Evolutionary conservation across 2,113 vertebrate species (phyloP).

Genomic region (Coracopsis vasa): DNA sequence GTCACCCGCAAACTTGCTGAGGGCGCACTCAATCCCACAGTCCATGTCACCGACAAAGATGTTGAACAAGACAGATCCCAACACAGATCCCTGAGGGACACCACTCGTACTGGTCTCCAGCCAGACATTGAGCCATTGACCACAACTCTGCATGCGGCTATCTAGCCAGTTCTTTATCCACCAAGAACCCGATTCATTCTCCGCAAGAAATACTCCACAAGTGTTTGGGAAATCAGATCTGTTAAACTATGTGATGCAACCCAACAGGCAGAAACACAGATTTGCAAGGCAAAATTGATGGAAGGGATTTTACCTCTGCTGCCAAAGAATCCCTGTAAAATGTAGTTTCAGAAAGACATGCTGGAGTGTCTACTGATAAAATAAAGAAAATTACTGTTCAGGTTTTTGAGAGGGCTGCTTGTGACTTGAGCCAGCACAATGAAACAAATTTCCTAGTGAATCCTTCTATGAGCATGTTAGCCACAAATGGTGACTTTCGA

Average conservation of each 20-base stretch:
- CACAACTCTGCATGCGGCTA: too few species aligned
- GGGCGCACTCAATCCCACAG: too few species aligned
- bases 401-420: background rate
- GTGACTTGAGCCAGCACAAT: background rate
- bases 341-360: background rate
- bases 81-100: too few species aligned
- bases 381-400: background rate
- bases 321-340: background rate
- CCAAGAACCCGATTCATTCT: rapidly evolving
- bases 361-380: background rate
- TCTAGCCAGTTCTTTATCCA: too few species aligned
- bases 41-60: too few species aligned
- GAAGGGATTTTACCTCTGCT: background rate
- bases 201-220: background rate
- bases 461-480: background rate
- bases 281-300: background rate
- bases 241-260: background rate
- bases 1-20: too few species aligned
- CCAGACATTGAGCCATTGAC: too few species aligned
- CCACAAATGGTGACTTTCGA: background rate
- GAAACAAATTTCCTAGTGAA: background rate
- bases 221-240: background rate
- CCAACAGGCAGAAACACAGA: background rate
- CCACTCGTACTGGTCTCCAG: too few species aligned
- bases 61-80: too few species aligned